Conservation (phyloP, 2,888 invertebrate genomes). For the Mesopsocus fuscifrons region DNA sequence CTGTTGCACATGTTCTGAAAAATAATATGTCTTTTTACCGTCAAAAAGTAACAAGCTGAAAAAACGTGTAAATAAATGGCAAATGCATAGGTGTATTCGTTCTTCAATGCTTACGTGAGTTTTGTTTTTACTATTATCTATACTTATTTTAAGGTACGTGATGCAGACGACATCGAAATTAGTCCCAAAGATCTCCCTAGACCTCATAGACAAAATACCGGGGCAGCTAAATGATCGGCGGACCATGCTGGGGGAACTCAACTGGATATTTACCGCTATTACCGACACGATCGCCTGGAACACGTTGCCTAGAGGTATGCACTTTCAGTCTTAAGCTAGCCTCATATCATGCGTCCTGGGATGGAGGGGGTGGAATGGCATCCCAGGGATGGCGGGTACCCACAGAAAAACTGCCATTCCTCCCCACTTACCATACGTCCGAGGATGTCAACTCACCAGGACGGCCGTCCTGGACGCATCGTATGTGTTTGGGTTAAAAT, state of each 20-base stretch:
- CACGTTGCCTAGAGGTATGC: slow-evolving; percentile 60
- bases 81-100: slow-evolving; percentile 1
- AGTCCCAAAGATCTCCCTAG: slow-evolving; percentile 62
- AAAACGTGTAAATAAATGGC: background rate
- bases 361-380: too few species aligned
- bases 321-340: too few species aligned
- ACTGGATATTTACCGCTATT: slow-evolving; percentile 99
- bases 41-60: background rate
- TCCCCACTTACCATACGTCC: too few species aligned
- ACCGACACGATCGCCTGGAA: slow-evolving; percentile 99
- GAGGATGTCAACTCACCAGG: too few species aligned
- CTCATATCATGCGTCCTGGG: too few species aligned
- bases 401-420: too few species aligned
- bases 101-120: background rate
- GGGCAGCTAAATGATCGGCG: slow-evolving; percentile 85
- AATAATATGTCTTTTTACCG: too few species aligned
- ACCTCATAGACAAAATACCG: slow-evolving; percentile 87
- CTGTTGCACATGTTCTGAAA: too few species aligned
- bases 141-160: slow-evolving; percentile 39
- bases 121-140: slow-evolving; percentile 12
- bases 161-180: slow-evolving; percentile 65
- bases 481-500: background rate
- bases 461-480: background rate
- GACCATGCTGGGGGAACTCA: slow-evolving; percentile 95
- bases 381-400: too few species aligned